Base-by-base conservation (phyloP, 2,888 invertebrate genomes). In the Micoletzkya japonica region DNA sequence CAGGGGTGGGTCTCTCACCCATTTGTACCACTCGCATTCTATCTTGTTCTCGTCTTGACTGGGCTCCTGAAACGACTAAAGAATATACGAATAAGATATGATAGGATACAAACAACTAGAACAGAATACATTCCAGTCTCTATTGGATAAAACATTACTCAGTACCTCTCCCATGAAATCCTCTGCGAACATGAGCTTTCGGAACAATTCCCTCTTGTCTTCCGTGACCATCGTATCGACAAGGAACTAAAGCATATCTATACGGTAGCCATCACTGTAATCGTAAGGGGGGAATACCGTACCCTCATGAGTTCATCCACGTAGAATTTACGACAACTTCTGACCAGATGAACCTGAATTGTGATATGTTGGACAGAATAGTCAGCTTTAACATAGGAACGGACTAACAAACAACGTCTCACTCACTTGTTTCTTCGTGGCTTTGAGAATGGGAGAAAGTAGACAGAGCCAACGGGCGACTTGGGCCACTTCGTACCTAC, bases 261-360 rank as follows among this genome's bases (percentile, higher is more conserved):
- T 44, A 44, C 20, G 20, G 10, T 44, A 44, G 10, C 44, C 14
- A 44, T 44, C 44, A 14, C 10, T 44, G 20, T 14, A 14, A 44
- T 44, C 10, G 10, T 44, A 54, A 7, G 17, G 26, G 24, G 26
- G 7, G 17, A 54, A 34, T 14, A 4, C 26, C 52, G 32, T 36
- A 66, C 64, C 24, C 24, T 37, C 52, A 66, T 52, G 17, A 66
- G 54, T 10, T 66, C 64, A 17, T 37, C 28, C 37, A 66, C 52
- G 64, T 66, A 66, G 54, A 54, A 66, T 28, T 66, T 52, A 54
- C 64, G 64, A 6, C 64, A 66, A 10, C 26, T 66, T 2, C 64
- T 52, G 14, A 66, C 36, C n/a, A 37, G 36, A 37, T 20, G 37
- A 26, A 54, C 50, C 63, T 63, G n/a, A 56, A 32, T 30, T 6